Evolutionary conservation across 2,888 invertebrate species (phyloP).

Genomic region (Lithophane socia): DNA sequence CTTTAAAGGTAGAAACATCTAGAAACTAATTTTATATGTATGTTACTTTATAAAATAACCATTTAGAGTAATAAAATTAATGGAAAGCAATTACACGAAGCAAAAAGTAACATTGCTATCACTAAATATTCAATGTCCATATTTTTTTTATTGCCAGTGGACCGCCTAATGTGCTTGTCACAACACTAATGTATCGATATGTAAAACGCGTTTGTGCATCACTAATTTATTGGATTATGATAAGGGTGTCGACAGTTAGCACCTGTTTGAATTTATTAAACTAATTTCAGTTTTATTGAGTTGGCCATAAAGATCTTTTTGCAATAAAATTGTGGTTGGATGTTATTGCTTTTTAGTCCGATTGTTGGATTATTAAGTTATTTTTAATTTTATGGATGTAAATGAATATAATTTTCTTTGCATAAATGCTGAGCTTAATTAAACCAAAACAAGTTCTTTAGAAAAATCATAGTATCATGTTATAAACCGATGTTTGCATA

Average conservation of each 20-base stretch:
- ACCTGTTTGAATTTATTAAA: slow-evolving; percentile 56
- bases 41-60: slow-evolving; percentile 30
- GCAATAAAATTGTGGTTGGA: slow-evolving; percentile 12
- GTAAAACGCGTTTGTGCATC: slow-evolving; percentile 69
- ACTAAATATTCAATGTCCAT: slow-evolving; percentile 51
- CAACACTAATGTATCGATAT: slow-evolving; percentile 68
- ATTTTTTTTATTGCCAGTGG: slow-evolving; percentile 51
- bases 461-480: background rate
- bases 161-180: slow-evolving; percentile 67
- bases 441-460: background rate
- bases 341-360: slow-evolving; percentile 23
- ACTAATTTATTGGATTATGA: slow-evolving; percentile 70
- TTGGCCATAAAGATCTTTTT: slow-evolving; percentile 38
- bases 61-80: slow-evolving; percentile 56
- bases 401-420: background rate
- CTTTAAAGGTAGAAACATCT: slow-evolving; percentile 28
- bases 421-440: background rate
- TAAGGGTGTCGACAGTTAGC: slow-evolving; percentile 62
- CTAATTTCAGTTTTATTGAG: slow-evolving; percentile 49
- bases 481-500: no score
- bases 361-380: slow-evolving; percentile 15
- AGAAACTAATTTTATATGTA: slow-evolving; percentile 14
- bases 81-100: slow-evolving; percentile 44
- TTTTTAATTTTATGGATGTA: slow-evolving; percentile 1
- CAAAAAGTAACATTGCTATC: slow-evolving; percentile 44